These are phyloP conservation scores for Montipora sp. DNA, from an alignment of 64 coral and sea anemone genomes.

Conservation along the genomic window DNA sequence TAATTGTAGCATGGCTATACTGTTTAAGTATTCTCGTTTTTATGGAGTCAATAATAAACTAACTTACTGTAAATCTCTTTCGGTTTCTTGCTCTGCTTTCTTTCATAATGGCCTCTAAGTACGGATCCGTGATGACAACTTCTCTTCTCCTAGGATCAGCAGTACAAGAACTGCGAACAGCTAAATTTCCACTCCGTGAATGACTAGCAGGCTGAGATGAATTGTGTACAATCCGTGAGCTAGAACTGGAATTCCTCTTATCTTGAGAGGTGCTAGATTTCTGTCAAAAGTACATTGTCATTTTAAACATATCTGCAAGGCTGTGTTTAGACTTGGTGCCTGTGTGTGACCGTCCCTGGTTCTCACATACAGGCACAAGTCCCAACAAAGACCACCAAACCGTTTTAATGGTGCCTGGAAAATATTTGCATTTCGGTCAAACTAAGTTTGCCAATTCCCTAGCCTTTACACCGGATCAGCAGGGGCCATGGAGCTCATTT, in stretches of 20 bases:
- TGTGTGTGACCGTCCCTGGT: too few relatives aligned
- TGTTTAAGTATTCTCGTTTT: too few relatives aligned
- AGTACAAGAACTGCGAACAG: not conserved
- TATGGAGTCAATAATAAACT: not conserved
- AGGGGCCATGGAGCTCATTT: too few relatives aligned
- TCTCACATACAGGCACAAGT: too few relatives aligned
- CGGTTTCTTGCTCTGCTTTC: constrained; percentile 51
- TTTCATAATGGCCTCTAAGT: constrained; percentile 45
- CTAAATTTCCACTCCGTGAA: not conserved
- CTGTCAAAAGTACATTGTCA: not conserved
- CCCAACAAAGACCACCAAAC: too few relatives aligned
- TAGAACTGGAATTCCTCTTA: not conserved
- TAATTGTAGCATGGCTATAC: too few relatives aligned
- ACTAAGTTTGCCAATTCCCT: too few relatives aligned
- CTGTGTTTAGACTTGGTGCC: too few relatives aligned
- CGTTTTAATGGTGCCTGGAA: too few relatives aligned
- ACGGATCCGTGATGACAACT: constrained; percentile 35
- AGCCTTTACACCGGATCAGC: too few relatives aligned
- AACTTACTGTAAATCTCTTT: constrained; percentile 53
- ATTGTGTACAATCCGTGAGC: not conserved
- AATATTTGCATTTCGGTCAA: too few relatives aligned
- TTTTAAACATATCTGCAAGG: too few relatives aligned
- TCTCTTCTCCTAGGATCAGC: not conserved
- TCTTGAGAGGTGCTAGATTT: not conserved
- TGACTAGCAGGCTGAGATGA: not conserved